Evolutionary conservation across 2,888 invertebrate genomes (phyloP).

Genomic region (Trilocha varians): DNA sequence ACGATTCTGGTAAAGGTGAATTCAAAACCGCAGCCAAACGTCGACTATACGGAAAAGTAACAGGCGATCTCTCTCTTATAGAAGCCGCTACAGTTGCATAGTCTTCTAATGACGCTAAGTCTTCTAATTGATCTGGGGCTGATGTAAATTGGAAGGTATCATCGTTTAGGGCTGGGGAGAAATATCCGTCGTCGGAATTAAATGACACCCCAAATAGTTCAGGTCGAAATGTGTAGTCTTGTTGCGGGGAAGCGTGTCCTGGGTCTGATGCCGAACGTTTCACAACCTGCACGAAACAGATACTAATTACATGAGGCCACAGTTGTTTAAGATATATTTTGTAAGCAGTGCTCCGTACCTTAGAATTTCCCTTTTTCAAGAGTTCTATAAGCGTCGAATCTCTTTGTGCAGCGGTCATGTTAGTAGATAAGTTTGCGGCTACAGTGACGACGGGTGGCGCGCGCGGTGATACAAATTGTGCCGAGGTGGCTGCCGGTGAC

Average conservation of each 20-base stretch:
- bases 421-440: slow-evolving; percentile 40
- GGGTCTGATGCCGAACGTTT: slow-evolving; percentile 84
- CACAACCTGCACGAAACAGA: slow-evolving; percentile 74
- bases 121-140: slow-evolving; percentile 76
- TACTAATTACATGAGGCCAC: no score
- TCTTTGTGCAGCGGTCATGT: slow-evolving; percentile 61
- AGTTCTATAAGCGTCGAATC: slow-evolving; percentile 86
- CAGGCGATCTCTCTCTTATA: slow-evolving; percentile 72
- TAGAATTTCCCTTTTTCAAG: slow-evolving; percentile 78
- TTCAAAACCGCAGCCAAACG: slow-evolving; percentile 84
- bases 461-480: slow-evolving; percentile 59
- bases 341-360: slow-evolving; percentile 41
- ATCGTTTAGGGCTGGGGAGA: slow-evolving; percentile 79
- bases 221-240: slow-evolving; percentile 74
- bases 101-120: slow-evolving; percentile 75
- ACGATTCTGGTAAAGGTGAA: slow-evolving; percentile 83
- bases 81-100: slow-evolving; percentile 74
- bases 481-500: slow-evolving; percentile 57
- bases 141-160: slow-evolving; percentile 81
- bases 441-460: slow-evolving; percentile 51
- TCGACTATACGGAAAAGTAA: slow-evolving; percentile 77
- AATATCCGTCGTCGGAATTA: slow-evolving; percentile 76
- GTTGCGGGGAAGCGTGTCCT: slow-evolving; percentile 74
- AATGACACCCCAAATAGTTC: slow-evolving; percentile 77
- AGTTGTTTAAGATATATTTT: no score